These are phyloP conservation scores for Dendrophyllia cribrosa DNA, from an alignment of 64 coral and sea anemone genomes.

Conservation along the genomic window DNA sequence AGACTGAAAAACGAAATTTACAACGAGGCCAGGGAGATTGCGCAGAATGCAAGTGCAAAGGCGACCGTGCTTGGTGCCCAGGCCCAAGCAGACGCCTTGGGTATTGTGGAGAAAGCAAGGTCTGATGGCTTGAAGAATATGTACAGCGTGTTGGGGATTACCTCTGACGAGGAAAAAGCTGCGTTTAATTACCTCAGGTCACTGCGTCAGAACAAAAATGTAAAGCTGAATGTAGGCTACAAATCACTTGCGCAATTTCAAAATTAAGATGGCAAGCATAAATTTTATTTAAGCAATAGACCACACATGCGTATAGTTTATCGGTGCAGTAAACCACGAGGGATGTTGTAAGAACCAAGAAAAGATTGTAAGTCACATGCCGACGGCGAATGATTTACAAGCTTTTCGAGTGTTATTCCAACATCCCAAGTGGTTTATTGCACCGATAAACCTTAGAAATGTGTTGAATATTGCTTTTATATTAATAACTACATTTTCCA, in stretches of 20 bases:
- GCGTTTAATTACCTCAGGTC: conserved; percentile 78
- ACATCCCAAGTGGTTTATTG: too few relatives aligned
- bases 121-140: conserved; percentile 59
- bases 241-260: conserved; percentile 29
- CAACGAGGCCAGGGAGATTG: conserved; percentile 73
- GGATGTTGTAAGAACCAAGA: too few relatives aligned
- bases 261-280: not conserved
- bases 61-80: conserved; percentile 54
- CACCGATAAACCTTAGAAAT: too few relatives aligned
- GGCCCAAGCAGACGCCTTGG: conserved; percentile 63
- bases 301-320: too few relatives aligned
- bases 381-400: too few relatives aligned
- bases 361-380: too few relatives aligned
- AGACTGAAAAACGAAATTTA: conserved; percentile 48
- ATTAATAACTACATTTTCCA: too few relatives aligned
- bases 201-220: conserved; percentile 51
- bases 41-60: conserved; percentile 67
- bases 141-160: conserved; percentile 56
- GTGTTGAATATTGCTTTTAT: too few relatives aligned
- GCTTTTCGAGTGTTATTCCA: too few relatives aligned
- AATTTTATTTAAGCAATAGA: too few relatives aligned
- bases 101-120: conserved; percentile 69
- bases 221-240: conserved; percentile 72
- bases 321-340: too few relatives aligned
- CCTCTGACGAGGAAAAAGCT: conserved; percentile 68